phyloP scores from a whole-genome alignment of 2,888 invertebrate species.

The Nowickia ferox region DNA sequence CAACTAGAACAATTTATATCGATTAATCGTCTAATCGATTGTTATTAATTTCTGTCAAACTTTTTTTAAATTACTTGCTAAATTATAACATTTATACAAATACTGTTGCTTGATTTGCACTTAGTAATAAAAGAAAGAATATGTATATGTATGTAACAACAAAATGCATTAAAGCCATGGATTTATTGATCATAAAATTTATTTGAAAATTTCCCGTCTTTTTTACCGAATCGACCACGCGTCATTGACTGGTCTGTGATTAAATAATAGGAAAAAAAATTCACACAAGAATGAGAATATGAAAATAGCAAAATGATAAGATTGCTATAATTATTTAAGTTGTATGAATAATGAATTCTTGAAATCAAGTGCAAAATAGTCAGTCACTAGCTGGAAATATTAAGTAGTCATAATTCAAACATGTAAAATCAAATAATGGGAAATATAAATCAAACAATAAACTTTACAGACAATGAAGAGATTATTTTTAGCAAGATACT shows the following conservation, averaged over 20 bases:
- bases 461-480: too few species aligned
- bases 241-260: slow-evolving; percentile 19
- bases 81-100: too few species aligned
- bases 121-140: not conserved
- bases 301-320: slow-evolving; percentile 17
- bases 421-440: slow-evolving; percentile 1
- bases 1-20: too few species aligned
- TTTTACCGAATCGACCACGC: slow-evolving; percentile 4
- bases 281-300: slow-evolving; percentile 17
- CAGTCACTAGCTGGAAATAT: not conserved
- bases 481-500: too few species aligned
- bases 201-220: slow-evolving; percentile 27
- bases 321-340: slow-evolving; percentile 21
- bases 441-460: not conserved
- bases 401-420: not conserved
- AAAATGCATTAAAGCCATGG: not conserved
- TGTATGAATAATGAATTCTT: slow-evolving; percentile 7
- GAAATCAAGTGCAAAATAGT: not conserved
- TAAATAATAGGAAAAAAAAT: slow-evolving; percentile 1
- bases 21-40: too few species aligned
- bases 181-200: not conserved
- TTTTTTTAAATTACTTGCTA: too few species aligned
- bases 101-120: too few species aligned
- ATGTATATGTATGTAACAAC: not conserved
- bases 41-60: too few species aligned